Base-by-base conservation (phyloP, 2,113 vertebrate genomes). In the Columba janthina region DNA sequence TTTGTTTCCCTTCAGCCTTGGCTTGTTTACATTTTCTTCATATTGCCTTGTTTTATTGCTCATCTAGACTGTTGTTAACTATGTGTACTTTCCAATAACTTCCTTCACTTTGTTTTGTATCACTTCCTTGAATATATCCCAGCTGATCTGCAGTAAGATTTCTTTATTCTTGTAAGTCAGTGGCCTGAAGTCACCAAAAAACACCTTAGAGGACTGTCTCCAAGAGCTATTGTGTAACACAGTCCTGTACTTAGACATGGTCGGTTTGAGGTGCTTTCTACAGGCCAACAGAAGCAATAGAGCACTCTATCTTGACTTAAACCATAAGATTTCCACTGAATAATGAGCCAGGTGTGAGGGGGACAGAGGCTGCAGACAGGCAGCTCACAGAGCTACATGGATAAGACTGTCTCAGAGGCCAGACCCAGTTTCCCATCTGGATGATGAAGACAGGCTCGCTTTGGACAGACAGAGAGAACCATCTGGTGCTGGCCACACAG, bases 91-190 rank as follows among this genome's bases (percentile, higher is more conserved):
- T 85, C 84, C 81, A 91, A 88, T 89, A 96, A 89, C 91, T 97
- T 95, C 95, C 91, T 95, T 93, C 74, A 40, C 85, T 95, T 66
- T 71, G 28, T 73, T 95, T 91, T 95, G 73, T 95, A 73, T 95
- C 85, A 88, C 93, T 95, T 97, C 95, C 94, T 97, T 89, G 70
- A 96, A 87, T 76, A 85, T 92, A 92, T 73, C 46, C 19, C 74
- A 85, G 84, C 50, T 75, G 84, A 87, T 81, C 40, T 94, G 61
- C 20, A n/a, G 42, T 34, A 54, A 84, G 44, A 85, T 89, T 94
- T 92, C 73, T 91, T 94, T 44, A 61, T 61, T 61, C 48, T 75
- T 85, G 66, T 50, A 67, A 82, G 36, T 21, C 80, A 61, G 16
- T 28, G 9, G 53, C 42, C 93, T 93, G 57, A 87, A 61, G n/a